Base-by-base conservation (phyloP, 2,888 invertebrate genomes). In the Nemoura dubitans region DNA sequence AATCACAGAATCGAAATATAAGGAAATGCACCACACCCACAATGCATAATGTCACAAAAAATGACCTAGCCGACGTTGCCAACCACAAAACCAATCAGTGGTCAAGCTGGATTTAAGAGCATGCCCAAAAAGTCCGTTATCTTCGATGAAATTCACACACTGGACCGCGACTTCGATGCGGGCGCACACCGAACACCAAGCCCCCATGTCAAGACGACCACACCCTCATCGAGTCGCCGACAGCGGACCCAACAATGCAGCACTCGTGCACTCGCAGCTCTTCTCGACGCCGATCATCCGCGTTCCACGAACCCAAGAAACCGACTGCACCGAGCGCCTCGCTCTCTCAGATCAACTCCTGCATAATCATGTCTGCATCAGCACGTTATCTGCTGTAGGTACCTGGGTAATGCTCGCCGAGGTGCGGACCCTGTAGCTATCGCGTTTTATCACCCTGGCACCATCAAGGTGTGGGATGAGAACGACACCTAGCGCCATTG, bases 391-490 rank as follows among this genome's bases (percentile, higher is more conserved):
- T 59, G 36, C 36, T 3, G 1, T 59, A 10, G 59, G 14, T 59
- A 36, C 10, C 36, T 36, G 36, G 3, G 59, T 21, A 59, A 59
- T 7, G 59, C 59, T 59, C 21, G 21, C 59, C 14, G 59, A 59
- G 59, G 16, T 10, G 59, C 59, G 21, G 21, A 14, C 59, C 36
- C 36, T 10, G n/a, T n/a, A 21, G 59, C 59, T n/a, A n/a, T 10
- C 14, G 59, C 59, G 59, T 21, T 3, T 21, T 78, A 78, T 78
- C 78, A 78, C 26, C 26, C 78, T 78, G 28, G 28, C 78, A 26
- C 21, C 81, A 30, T 30, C 83, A 42, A 83, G 83, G 83, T 83
- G 83, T 83, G 83, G 83, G 83, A 83, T 83, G 83, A 83, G 83
- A 83, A 83, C 36, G 83, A 59, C 59, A 59, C 59, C 59, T 59